Evolutionary conservation across 2,113 vertebrate species (phyloP).

Genomic region (Apistogramma diplotaenia): DNA sequence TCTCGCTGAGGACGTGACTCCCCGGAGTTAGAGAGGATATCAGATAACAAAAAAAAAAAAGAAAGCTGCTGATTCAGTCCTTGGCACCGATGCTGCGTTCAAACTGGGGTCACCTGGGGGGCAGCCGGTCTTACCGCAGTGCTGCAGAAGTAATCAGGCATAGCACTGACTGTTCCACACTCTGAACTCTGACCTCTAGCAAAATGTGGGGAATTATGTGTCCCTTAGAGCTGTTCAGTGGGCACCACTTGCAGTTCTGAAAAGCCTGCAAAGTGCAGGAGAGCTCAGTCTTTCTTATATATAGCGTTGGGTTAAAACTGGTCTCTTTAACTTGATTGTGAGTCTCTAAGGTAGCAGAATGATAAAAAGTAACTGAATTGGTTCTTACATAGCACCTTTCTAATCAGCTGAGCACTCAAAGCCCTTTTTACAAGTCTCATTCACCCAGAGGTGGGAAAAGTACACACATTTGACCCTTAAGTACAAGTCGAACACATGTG

Average conservation of each 20-base stretch:
- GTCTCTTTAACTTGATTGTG: not conserved
- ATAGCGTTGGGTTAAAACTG: not conserved
- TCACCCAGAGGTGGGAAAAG: not conserved
- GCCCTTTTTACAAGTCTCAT: not conserved
- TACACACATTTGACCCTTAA: not conserved
- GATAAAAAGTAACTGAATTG: not conserved
- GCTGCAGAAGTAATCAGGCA: slow-evolving; percentile 24
- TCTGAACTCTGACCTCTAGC: slow-evolving; percentile 20
- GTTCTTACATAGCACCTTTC: not conserved
- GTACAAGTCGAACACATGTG: too few species aligned
- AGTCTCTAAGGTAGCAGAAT: not conserved
- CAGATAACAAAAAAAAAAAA: not conserved
- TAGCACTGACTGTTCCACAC: not conserved
- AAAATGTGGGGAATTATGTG: not conserved
- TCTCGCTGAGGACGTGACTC: not conserved
- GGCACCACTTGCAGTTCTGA: not conserved
- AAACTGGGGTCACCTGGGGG: slow-evolving; percentile 36
- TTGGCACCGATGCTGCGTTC: not conserved
- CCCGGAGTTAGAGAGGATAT: not conserved
- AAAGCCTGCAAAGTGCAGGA: not conserved
- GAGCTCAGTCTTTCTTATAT: not conserved
- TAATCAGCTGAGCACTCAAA: not conserved
- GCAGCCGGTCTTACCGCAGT: not conserved
- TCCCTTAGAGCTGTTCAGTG: not conserved
- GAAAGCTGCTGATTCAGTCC: slow-evolving; percentile 39